These are phyloP conservation scores for Scortum barcoo DNA, from an alignment of 2,113 vertebrate genomes.

Conservation along the genomic window DNA sequence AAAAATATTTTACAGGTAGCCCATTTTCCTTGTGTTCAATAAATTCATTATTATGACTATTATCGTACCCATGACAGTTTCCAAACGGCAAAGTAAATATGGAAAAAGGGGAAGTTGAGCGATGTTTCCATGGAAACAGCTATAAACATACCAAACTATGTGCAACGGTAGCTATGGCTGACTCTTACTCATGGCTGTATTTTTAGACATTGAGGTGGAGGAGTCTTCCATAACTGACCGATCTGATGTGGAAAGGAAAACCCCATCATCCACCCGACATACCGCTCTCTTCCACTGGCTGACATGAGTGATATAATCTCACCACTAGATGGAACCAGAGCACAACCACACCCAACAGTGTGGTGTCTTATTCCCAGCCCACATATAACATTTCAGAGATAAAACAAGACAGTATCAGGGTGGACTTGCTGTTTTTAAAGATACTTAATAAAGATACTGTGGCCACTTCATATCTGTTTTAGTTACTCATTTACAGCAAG, in stretches of 20 bases:
- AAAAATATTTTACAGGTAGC: background rate
- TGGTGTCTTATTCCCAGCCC: too few species aligned
- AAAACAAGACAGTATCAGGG: background rate
- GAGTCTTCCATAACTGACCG: slow-evolving; percentile 43
- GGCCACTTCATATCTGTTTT: background rate
- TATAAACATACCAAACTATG: slow-evolving; percentile 65
- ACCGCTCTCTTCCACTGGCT: background rate
- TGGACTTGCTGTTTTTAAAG: background rate
- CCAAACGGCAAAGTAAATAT: slow-evolving; percentile 34
- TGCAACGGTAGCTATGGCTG: slow-evolving; percentile 31
- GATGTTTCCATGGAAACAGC: slow-evolving; percentile 58
- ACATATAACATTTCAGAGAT: background rate
- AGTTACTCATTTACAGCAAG: slow-evolving; percentile 31
- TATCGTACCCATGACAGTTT: background rate
- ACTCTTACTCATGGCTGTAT: slow-evolving; percentile 69
- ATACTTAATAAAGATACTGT: slow-evolving; percentile 42
- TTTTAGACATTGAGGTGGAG: slow-evolving; percentile 58
- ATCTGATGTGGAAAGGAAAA: slow-evolving; percentile 50
- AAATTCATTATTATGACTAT: slow-evolving; percentile 23
- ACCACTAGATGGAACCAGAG: slow-evolving; percentile 70
- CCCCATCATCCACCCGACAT: slow-evolving; percentile 3
- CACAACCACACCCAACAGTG: slow-evolving; percentile 13
- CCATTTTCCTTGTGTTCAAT: slow-evolving; percentile 18
- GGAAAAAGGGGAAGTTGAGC: slow-evolving; percentile 63
- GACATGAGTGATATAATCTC: background rate